These are phyloP conservation scores for Stegodyphus mimosarum DNA, from an alignment of 1,140 invertebrate species.

Conservation along the genomic window DNA sequence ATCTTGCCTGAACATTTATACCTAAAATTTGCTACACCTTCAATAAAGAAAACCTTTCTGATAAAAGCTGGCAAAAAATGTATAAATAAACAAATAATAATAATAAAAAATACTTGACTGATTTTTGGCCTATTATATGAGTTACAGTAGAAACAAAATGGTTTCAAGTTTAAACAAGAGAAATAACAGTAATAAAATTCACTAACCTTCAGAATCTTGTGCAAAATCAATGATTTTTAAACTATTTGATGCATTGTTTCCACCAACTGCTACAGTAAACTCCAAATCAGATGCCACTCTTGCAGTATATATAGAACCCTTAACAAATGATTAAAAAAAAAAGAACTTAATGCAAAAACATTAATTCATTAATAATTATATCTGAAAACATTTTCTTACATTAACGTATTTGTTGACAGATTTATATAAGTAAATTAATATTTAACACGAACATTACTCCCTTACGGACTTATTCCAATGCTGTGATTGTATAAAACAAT, in stretches of 20 bases:
- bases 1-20: too few relatives aligned
- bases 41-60: too few relatives aligned
- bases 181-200: background rate
- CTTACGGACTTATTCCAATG: too few relatives aligned
- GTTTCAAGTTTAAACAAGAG: background rate
- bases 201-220: constrained; percentile 28
- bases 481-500: too few relatives aligned
- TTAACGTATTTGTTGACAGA: background rate
- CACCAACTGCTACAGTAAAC: constrained; percentile 82
- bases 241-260: constrained; percentile 83
- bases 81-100: too few relatives aligned
- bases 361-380: background rate
- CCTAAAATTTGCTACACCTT: too few relatives aligned
- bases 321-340: constrained; percentile 69
- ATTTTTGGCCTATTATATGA: too few relatives aligned
- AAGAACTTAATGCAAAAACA: background rate
- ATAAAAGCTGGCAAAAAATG: too few relatives aligned
- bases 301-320: constrained; percentile 81
- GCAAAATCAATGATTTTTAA: constrained; percentile 81
- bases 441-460: too few relatives aligned
- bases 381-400: background rate
- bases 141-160: background rate
- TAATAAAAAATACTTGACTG: too few relatives aligned
- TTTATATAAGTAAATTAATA: background rate
- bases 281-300: constrained; percentile 82